Base-by-base conservation (phyloP, 1,140 invertebrate genomes). In the Thaumatotibia leucotreta region DNA sequence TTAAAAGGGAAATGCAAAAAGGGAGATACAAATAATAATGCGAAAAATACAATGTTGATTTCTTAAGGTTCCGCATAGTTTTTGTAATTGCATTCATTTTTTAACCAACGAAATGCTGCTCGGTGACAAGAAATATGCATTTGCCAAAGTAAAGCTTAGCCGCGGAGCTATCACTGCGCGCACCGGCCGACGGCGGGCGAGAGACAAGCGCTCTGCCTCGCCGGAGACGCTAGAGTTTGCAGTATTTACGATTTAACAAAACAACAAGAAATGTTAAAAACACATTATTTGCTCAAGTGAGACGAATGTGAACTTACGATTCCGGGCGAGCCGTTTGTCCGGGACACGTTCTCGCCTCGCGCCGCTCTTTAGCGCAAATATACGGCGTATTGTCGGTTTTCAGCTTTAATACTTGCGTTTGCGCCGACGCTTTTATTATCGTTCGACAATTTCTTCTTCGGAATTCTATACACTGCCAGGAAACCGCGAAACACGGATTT, bases 231-330 rank as follows among this genome's bases (percentile, higher is more conserved):
- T 79, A 80, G 77, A 87, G 80, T 91, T 91, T 91, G 83, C 86
- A 87, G 86, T 88, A 86, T 91, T 91, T 91, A 91, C 88, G 88
- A 91, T 91, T 89, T 84, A 88, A 91, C 88, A 88, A 91, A 91
- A 91, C 88, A 91, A 89, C 85, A 86, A 79, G 84, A 91, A 91
- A 89, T 88, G 86, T 91, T 89, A 89, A 91, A 91, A 91, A 89
- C 88, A 89, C 86, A 91, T 88, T 88, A 88, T 89, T 86, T 88
- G 84, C 82, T 80, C 79, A 78, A 82, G 77, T 91, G 86, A 82
- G 86, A 89, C 88, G 85, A 91, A 91, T 91, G 86, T 79, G 79
- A 75, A 82, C 82, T 84, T 89, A 88, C 79, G 84, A 89, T 86
- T 80, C 82, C 75, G 77, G 68, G 65, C 45, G 66, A 66, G 72